Evolutionary conservation across 2,888 invertebrate species (phyloP), one percentile per base, ranked within the genome.

Genomic region (Gandaritis pyraliata): DNA sequence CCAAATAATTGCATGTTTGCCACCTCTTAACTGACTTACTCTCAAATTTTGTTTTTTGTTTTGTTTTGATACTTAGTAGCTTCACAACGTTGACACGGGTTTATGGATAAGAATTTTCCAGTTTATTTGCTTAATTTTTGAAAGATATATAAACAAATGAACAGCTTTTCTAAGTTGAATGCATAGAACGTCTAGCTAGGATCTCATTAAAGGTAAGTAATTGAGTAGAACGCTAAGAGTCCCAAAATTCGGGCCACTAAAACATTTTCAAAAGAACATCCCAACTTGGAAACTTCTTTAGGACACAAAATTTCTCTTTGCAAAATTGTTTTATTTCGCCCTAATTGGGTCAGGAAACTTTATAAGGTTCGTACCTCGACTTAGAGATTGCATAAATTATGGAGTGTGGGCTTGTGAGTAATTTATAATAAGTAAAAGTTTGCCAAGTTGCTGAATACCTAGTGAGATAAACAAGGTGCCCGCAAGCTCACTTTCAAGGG

Each of bases 261-360:
- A 38, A 38, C 38, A 38, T 38, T 38, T 38, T 38, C n/a, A 38
- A 38, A 38, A 38, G 38, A 48, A 36, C 33, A 11, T 33, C 10
- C 6, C 23, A 23, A 23, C 56, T 48, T 58, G 43, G 51, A 16
- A 64, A 64, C 23, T 23, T 23, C 51, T 55, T 69, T 58, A 41
- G 18, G 53, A 50, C 33, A 54, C 62, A 59, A 65, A 68, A 61
- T 60, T 51, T 36, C 46, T 43, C 52, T 61, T 49, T 36, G 45
- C 45, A 57, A 53, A 33, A 30, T 46, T 49, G 56, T 61, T 70
- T 63, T 65, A 64, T 68, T 70, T 61, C 55, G 51, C 51, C 62
- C 45, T 69, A 72, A 71, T 67, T 71, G 68, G 71, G 68, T 72
- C 72, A 65, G 39, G 16, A 29, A 66, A 65, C 62, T 66, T 70